Percentiles rank a stretch among this genome's conserved stretches.
phyloP scores from a whole-genome alignment of 2,888 invertebrate genomes.

The Cephus sareptanus region DNA sequence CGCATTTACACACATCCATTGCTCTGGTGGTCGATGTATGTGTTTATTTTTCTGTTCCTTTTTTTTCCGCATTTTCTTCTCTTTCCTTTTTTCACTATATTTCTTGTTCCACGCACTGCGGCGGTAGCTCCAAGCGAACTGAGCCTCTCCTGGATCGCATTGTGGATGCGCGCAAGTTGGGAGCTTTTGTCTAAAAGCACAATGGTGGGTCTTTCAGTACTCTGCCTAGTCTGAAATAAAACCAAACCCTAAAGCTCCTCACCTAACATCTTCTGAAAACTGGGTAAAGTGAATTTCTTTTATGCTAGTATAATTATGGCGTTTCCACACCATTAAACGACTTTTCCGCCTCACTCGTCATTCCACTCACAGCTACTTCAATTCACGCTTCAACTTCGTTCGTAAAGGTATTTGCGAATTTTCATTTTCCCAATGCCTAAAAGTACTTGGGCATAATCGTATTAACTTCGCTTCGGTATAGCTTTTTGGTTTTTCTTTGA shows the following conservation, averaged over 20 bases:
- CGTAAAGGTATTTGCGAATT: not conserved
- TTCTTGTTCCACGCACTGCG: not conserved
- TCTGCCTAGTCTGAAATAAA: not conserved
- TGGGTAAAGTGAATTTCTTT: not conserved
- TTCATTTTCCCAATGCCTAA: not conserved
- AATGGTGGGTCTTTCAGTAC: slow-evolving; percentile 24
- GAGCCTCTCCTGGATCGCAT: slow-evolving; percentile 13
- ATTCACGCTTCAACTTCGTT: not conserved
- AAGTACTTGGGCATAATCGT: not conserved
- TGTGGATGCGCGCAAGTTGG: slow-evolving; percentile 30
- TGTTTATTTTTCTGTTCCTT: not conserved
- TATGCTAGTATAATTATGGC: not conserved
- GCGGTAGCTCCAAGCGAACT: not conserved
- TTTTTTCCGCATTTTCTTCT: not conserved
- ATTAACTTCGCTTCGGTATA: not conserved
- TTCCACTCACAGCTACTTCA: not conserved
- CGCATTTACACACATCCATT: not conserved
- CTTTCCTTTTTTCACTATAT: not conserved
- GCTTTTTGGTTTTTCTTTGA: not conserved
- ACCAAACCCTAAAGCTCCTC: not conserved
- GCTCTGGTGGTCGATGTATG: not conserved
- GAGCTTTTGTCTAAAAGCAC: slow-evolving; percentile 44
- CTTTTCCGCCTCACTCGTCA: not conserved
- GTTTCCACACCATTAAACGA: not conserved
- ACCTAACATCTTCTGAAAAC: not conserved